Evolutionary conservation across 2,888 invertebrate species (phyloP).

Genomic region (Plagodis dolabraria): DNA sequence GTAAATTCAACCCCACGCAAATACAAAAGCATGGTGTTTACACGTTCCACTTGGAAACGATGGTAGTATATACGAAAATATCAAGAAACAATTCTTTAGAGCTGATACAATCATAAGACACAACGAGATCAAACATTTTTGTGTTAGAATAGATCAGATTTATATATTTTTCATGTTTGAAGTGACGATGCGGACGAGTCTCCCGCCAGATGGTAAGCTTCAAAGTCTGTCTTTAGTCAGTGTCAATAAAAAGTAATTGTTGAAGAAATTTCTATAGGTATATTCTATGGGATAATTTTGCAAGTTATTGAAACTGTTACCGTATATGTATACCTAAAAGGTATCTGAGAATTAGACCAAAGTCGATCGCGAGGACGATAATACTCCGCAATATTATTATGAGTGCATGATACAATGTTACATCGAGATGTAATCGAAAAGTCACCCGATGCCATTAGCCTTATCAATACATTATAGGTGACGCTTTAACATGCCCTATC

Average conservation of each 20-base stretch:
- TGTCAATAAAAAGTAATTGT: too few relatives aligned
- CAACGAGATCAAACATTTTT: too few relatives aligned
- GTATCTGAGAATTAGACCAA: conserved; percentile 8
- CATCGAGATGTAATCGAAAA: conserved; percentile 20
- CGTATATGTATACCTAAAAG: not conserved
- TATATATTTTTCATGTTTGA: too few relatives aligned
- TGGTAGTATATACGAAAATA: conserved; percentile 15
- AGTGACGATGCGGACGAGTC: too few relatives aligned
- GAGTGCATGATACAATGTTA: conserved; percentile 14
- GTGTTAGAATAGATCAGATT: too few relatives aligned
- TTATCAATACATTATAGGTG: conserved; percentile 23
- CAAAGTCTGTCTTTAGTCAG: too few relatives aligned
- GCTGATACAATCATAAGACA: too few relatives aligned
- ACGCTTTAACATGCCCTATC: conserved; percentile 18
- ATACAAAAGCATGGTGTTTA: conserved; percentile 26
- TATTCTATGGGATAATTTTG: too few relatives aligned
- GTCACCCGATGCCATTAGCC: conserved; percentile 22
- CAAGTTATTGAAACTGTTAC: too few relatives aligned
- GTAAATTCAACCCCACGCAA: conserved; percentile 28
- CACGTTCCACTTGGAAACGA: conserved; percentile 20
- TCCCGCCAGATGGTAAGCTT: too few relatives aligned
- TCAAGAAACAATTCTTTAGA: not conserved
- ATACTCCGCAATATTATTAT: conserved; percentile 13
- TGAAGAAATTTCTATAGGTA: too few relatives aligned
- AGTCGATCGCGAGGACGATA: conserved; percentile 8